Evolutionary conservation across 1,140 invertebrate species (phyloP).

Genomic region (Akabosia matsudoensis): DNA sequence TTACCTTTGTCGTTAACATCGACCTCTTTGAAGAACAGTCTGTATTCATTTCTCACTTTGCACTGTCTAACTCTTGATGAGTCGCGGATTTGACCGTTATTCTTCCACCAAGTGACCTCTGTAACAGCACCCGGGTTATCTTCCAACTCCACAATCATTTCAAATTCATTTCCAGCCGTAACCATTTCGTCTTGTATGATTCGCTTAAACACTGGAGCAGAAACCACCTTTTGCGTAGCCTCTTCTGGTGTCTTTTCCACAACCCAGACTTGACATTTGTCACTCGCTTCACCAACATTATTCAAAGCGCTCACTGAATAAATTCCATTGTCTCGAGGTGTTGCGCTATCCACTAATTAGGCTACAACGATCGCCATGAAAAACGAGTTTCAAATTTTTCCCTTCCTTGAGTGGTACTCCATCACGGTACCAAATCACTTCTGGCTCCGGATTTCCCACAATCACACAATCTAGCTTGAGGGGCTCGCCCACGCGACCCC

Average conservation of each 20-base stretch:
- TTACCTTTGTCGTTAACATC: conserved; percentile 61
- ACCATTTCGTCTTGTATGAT: conserved; percentile 65
- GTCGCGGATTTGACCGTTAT: conserved; percentile 61
- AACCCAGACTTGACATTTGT: conserved; percentile 65
- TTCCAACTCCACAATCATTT: conserved; percentile 60
- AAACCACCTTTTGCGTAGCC: conserved; percentile 44
- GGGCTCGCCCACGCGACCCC: conserved; percentile 66
- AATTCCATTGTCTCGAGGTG: conserved; percentile 69
- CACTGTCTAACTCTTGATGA: conserved; percentile 56
- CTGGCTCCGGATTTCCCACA: conserved; percentile 77
- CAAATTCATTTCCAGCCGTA: conserved; percentile 61
- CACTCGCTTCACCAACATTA: conserved; percentile 72
- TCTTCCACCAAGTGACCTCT: conserved; percentile 68
- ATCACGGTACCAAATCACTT: conserved; percentile 85
- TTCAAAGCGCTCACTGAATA: conserved; percentile 80
- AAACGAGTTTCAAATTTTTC: conserved; percentile 63
- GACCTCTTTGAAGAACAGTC: neutral
- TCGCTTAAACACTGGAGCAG: conserved; percentile 66
- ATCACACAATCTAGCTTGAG: conserved; percentile 76
- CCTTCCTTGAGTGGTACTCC: conserved; percentile 79
- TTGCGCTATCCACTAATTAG: conserved; percentile 71
- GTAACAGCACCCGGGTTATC: conserved; percentile 66
- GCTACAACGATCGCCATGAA: conserved; percentile 76
- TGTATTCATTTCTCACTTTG: conserved; percentile 55
- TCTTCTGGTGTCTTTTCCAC: conserved; percentile 37